Conservation (phyloP, 2,113 vertebrate species). For the Hippopotamus amphibius region DNA sequence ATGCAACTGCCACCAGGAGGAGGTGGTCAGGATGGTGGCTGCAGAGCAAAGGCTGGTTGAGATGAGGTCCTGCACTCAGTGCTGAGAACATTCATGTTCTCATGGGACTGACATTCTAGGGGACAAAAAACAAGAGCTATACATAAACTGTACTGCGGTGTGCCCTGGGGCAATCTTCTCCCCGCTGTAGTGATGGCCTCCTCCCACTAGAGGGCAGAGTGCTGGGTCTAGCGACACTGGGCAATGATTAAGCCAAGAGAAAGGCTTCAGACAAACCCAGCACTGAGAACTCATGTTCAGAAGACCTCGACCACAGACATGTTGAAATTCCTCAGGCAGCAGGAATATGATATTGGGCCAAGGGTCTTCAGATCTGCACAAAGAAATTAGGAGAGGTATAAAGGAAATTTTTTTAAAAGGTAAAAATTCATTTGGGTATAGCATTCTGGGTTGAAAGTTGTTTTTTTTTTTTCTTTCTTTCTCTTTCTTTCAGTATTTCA, state of each 20-base stretch:
- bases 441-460: not conserved
- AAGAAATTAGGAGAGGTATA: not conserved
- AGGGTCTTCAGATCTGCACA: not conserved
- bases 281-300: not conserved
- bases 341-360: not conserved
- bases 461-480: not conserved
- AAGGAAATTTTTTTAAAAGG: not conserved
- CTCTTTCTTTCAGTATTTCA: not conserved
- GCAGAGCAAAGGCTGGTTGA: not conserved
- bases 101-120: not conserved
- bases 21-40: accelerated
- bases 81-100: not conserved
- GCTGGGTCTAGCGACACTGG: not conserved
- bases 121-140: not conserved
- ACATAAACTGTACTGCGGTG: not conserved
- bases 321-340: not conserved
- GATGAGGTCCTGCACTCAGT: not conserved
- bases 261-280: not conserved
- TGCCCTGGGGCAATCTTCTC: not conserved
- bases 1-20: not conserved
- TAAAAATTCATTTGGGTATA: not conserved
- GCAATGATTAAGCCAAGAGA: not conserved
- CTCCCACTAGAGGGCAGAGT: not conserved
- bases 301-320: not conserved
- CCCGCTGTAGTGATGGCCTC: not conserved